Evolutionary conservation across 92 coral and sea anemone genomes (phyloP).

Genomic region (Desmophyllum pertusum): DNA sequence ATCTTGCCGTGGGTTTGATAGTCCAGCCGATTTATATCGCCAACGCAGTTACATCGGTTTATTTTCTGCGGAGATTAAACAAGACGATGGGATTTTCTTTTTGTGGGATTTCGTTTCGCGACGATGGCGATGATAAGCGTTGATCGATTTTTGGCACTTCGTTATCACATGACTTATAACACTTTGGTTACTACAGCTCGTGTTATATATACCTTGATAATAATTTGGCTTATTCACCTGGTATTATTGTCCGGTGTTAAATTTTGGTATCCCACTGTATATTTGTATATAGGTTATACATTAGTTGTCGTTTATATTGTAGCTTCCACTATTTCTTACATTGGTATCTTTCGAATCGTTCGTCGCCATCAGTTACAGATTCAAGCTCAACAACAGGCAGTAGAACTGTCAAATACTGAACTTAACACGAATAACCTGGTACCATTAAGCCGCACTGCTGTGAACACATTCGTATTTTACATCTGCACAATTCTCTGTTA

Average conservation of each 20-base stretch:
- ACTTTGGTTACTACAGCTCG: not conserved
- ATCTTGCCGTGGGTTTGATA: constrained; percentile 14
- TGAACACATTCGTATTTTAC: constrained; percentile 26
- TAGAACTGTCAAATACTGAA: not conserved
- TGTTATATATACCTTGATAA: not conserved
- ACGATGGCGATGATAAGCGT: constrained; percentile 34
- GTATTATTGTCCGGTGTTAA: not conserved
- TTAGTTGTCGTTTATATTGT: not conserved
- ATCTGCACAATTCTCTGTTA: constrained; percentile 11
- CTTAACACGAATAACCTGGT: not conserved
- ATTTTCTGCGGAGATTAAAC: not conserved
- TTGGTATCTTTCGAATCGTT: constrained; percentile 3
- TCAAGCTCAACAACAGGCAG: constrained; percentile 9
- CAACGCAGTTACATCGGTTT: not conserved
- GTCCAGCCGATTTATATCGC: constrained; percentile 24
- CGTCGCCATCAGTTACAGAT: constrained; percentile 27
- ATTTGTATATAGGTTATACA: not conserved
- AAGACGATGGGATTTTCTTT: not conserved
- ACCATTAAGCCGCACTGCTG: not conserved
- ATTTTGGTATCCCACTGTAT: not conserved
- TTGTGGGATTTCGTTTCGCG: constrained; percentile 12
- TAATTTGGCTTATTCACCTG: constrained; percentile 3
- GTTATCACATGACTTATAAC: constrained; percentile 2
- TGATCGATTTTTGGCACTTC: constrained; percentile 27
- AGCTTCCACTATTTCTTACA: not conserved